phyloP scores from a whole-genome alignment of 1,140 invertebrate species.

The Myzus persicae region DNA sequence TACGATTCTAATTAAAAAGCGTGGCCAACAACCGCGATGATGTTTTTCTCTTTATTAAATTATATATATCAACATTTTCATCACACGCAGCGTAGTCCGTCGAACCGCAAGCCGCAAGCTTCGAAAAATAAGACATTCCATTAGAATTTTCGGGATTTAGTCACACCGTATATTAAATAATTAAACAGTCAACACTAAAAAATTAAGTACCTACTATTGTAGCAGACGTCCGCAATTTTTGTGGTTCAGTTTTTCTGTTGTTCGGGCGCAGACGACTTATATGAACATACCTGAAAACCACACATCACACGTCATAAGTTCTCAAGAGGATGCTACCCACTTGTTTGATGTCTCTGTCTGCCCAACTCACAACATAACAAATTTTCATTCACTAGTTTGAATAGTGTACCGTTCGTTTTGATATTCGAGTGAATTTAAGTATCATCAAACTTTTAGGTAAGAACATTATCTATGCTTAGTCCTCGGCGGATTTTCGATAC shows the following conservation, averaged over 20 bases:
- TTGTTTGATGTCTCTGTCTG: too few species aligned
- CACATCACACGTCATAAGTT: too few species aligned
- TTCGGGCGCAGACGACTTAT: background rate
- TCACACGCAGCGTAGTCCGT: background rate
- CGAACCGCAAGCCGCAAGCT: background rate
- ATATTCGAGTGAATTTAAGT: too few species aligned
- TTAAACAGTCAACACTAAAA: background rate
- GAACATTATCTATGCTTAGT: too few species aligned
- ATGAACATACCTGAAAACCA: background rate
- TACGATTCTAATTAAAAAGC: constrained; percentile 36
- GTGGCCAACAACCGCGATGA: constrained; percentile 23
- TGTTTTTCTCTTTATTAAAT: constrained; percentile 4
- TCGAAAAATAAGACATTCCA: constrained; percentile 16
- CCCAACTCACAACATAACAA: too few species aligned
- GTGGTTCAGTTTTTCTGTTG: background rate
- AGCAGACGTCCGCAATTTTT: background rate
- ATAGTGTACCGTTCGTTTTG: too few species aligned
- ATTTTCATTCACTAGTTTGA: too few species aligned
- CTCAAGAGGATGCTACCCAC: too few species aligned
- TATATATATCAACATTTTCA: constrained; percentile 23
- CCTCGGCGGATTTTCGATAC: too few species aligned
- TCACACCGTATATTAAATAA: too few species aligned
- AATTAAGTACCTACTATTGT: too few species aligned
- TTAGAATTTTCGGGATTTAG: background rate
- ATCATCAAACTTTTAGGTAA: too few species aligned